Evolutionary conservation across 2,888 invertebrate species (phyloP).

Genomic region (Escarpia spicata): DNA sequence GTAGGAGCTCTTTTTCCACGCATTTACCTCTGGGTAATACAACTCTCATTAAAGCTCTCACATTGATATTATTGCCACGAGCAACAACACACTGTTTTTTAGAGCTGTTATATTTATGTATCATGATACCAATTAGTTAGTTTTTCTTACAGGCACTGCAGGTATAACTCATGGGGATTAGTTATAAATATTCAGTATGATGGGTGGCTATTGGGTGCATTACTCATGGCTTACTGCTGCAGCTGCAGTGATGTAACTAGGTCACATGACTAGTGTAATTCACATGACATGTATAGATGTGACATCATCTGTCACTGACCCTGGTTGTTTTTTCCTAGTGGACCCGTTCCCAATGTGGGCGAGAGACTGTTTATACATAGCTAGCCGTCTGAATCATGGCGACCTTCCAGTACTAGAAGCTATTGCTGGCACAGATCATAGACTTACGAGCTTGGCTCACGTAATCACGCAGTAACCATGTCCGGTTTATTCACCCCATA

Average conservation of each 20-base stretch:
- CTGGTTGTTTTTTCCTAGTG: neutral
- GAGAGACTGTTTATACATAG: neutral
- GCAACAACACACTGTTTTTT: neutral
- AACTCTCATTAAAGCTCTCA: neutral
- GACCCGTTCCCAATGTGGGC: neutral
- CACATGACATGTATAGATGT: neutral
- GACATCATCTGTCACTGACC: conserved; percentile 10
- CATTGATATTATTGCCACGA: neutral
- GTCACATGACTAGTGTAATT: neutral
- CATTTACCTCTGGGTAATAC: neutral
- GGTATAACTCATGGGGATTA: neutral
- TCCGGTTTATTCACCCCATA: neutral
- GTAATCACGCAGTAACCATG: neutral
- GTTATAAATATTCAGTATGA: neutral
- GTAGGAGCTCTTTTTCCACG: neutral
- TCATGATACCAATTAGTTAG: neutral
- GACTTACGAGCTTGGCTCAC: neutral
- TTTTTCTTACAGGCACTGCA: neutral
- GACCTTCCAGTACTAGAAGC: neutral
- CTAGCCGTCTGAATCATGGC: neutral
- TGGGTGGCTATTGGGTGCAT: neutral
- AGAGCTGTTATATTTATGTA: neutral
- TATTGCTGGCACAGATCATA: neutral
- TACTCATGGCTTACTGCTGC: neutral
- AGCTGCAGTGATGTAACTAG: neutral